phyloP scores from a whole-genome alignment of 2,113 vertebrate species.

The Tenebrosternarchus preto region DNA sequence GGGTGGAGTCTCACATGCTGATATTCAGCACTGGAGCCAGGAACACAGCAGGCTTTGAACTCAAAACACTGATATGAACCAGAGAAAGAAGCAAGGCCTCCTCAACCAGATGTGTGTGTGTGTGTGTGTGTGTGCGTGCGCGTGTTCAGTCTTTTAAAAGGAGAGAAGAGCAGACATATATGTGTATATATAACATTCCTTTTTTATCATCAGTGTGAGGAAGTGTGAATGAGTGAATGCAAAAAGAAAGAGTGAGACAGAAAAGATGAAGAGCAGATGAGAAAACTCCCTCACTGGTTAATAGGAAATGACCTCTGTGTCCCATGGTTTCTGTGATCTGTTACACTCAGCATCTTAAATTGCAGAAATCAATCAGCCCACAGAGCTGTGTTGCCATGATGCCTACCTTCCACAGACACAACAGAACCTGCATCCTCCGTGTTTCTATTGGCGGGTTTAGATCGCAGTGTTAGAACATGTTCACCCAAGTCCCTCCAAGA shows the following conservation, averaged over 20 bases:
- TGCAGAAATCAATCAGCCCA: conserved; percentile 24
- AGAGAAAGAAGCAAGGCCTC: conserved; percentile 2
- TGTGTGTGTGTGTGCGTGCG: too few species aligned
- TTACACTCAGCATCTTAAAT: conserved; percentile 19
- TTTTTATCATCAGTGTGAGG: too few species aligned
- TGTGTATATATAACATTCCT: too few species aligned
- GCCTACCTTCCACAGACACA: not conserved
- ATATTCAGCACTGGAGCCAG: conserved; percentile 41
- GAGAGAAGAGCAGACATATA: too few species aligned
- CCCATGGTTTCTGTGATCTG: conserved; percentile 13
- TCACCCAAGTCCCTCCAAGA: not conserved
- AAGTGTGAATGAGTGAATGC: not conserved
- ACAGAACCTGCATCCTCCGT: not conserved
- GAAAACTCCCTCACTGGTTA: not conserved
- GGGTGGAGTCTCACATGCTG: conserved; percentile 42
- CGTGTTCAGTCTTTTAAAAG: too few species aligned
- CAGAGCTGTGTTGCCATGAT: not conserved
- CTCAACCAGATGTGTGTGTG: conserved; percentile 5
- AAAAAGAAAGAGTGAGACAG: not conserved
- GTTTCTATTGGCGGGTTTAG: too few species aligned
- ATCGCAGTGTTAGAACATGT: too few species aligned
- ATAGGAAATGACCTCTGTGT: conserved; percentile 34
- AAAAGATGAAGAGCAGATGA: not conserved
- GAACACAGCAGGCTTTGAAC: conserved; percentile 35
- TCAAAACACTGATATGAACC: conserved; percentile 34